phyloP scores from a whole-genome alignment of 1,140 invertebrate genomes.

The Diuraphis noxia region DNA sequence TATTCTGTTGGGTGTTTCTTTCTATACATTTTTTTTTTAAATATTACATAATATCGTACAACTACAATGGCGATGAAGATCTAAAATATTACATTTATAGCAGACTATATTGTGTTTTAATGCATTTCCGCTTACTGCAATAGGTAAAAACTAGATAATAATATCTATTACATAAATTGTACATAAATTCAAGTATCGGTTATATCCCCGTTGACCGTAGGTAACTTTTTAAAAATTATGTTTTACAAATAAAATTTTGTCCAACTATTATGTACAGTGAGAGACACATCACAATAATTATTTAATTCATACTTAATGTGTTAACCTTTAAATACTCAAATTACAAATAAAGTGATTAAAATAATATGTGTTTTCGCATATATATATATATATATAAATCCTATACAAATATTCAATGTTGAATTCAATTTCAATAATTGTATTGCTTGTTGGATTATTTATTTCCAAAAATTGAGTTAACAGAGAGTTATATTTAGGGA shows the following conservation, averaged over 20 bases:
- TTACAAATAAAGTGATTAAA: background rate
- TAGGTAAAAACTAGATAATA: background rate
- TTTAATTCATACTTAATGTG: too few species aligned
- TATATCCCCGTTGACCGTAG: background rate
- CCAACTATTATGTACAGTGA: background rate
- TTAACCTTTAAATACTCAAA: background rate
- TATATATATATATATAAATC: too few species aligned
- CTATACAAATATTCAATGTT: too few species aligned
- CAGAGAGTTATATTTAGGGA: too few species aligned
- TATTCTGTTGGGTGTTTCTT: background rate
- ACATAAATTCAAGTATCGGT: background rate
- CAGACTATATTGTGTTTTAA: background rate
- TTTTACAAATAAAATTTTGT: background rate
- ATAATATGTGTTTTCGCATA: too few species aligned
- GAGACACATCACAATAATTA: background rate
- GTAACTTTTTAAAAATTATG: background rate
- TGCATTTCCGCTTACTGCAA: background rate
- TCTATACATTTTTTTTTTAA: slow-evolving; percentile 2
- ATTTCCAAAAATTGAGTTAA: too few species aligned
- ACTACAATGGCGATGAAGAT: background rate
- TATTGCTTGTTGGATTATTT: too few species aligned
- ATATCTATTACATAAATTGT: background rate
- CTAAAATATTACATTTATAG: background rate
- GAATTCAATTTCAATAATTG: too few species aligned
- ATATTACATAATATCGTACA: background rate